phyloP scores from a whole-genome alignment of 2,113 vertebrate genomes.

The Festucalex cinctus region DNA sequence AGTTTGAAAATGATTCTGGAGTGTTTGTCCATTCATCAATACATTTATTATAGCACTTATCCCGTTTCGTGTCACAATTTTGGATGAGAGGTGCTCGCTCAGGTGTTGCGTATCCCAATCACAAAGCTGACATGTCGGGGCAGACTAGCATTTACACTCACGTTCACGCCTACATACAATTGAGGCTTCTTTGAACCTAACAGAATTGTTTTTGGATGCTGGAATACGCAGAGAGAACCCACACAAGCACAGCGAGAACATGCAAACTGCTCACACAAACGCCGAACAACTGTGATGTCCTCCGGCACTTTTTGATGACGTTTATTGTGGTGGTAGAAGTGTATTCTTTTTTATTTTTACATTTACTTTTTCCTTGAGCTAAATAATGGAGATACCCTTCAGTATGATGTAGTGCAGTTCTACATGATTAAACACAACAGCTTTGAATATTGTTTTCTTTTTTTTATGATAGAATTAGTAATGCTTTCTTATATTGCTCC shows the following conservation, averaged over 20 bases:
- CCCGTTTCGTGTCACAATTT: background rate
- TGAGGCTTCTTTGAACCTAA: background rate
- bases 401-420: background rate
- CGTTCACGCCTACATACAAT: background rate
- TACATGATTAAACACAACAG: background rate
- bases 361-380: background rate
- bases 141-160: background rate
- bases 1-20: conserved; percentile 13
- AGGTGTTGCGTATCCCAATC: background rate
- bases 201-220: background rate
- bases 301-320: background rate
- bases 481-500: background rate
- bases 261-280: background rate
- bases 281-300: background rate
- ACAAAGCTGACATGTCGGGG: background rate
- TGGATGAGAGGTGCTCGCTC: background rate
- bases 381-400: too few relatives aligned
- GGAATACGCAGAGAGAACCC: background rate
- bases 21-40: conserved; percentile 10
- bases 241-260: background rate
- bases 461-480: background rate
- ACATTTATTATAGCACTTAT: background rate
- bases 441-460: background rate
- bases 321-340: background rate
- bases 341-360: background rate